Conservation (phyloP, 2,797 vertebrate genomes). For the Pipistrellus nathusii region DNA sequence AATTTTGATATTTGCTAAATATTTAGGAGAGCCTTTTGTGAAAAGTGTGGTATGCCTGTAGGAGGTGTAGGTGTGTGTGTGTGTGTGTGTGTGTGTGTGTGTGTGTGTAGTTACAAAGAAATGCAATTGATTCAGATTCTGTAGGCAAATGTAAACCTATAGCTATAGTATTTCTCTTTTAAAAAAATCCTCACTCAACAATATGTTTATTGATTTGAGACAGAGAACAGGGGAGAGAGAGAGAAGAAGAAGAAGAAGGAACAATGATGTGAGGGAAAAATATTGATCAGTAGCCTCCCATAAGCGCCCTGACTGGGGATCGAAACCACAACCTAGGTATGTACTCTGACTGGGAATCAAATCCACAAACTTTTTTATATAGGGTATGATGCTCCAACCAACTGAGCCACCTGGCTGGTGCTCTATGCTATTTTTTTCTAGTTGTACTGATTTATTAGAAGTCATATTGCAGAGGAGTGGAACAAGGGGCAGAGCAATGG, state of each 20-base stretch:
- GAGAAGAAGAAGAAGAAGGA: too few species aligned
- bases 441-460: constrained; percentile 10
- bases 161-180: not conserved
- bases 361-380: not conserved
- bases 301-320: not conserved
- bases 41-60: constrained; percentile 16
- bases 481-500: not conserved
- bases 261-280: not conserved
- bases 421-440: not conserved
- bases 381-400: not conserved
- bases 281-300: not conserved
- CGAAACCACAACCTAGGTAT: not conserved
- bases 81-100: not conserved
- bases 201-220: not conserved
- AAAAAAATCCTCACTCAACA: not conserved
- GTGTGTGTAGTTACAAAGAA: not conserved
- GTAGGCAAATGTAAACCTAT: constrained; percentile 40
- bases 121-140: constrained; percentile 31
- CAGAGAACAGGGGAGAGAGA: not conserved
- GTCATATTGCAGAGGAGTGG: not conserved
- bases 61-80: not conserved
- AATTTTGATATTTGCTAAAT: constrained; percentile 33
- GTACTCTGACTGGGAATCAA: not conserved
- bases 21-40: constrained; percentile 59
- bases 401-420: not conserved